Evolutionary conservation across 2,113 vertebrate genomes (phyloP).

Genomic region (Indicator indicator): DNA sequence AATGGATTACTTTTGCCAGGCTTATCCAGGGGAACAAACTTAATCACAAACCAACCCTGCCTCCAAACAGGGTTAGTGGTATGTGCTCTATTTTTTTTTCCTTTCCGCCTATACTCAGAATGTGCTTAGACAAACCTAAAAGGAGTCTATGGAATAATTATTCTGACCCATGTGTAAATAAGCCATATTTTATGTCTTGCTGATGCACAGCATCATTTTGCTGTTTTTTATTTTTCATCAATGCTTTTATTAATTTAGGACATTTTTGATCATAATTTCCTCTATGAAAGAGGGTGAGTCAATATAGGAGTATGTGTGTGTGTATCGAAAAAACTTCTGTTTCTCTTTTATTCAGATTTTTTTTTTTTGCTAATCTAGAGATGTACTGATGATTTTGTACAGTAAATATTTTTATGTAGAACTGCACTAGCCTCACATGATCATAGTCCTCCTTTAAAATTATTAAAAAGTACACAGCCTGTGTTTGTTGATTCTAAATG

Average conservation of each 20-base stretch:
- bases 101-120: neutral
- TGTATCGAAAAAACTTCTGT: neutral
- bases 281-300: neutral
- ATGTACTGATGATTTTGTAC: neutral
- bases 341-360: neutral
- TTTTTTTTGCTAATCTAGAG: neutral
- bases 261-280: neutral
- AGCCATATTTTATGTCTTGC: neutral
- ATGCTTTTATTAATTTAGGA: neutral
- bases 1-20: neutral
- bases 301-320: rapidly evolving
- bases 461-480: neutral
- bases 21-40: neutral
- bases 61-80: neutral
- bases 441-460: neutral
- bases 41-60: neutral
- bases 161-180: neutral
- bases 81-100: neutral
- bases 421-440: neutral
- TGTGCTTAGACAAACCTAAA: constrained; percentile 13
- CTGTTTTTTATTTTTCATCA: neutral
- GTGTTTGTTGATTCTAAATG: neutral
- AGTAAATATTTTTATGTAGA: neutral
- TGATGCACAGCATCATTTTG: neutral
- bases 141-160: neutral